Evolutionary conservation across 2,797 vertebrate species (phyloP).

Genomic region (Acrossocheilus fasciatus): DNA sequence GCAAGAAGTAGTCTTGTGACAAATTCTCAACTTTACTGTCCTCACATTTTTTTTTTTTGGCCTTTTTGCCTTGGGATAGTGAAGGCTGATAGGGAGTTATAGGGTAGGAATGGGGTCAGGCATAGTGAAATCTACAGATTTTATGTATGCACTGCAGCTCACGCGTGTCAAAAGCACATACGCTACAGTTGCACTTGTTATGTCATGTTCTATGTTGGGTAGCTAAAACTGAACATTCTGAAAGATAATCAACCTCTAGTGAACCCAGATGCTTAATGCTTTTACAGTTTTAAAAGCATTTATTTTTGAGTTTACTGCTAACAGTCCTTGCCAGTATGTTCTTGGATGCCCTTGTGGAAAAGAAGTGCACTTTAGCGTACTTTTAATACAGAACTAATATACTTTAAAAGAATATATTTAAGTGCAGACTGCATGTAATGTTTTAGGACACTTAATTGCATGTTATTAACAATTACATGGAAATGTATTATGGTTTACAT

Average conservation of each 20-base stretch:
- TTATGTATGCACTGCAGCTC: background rate
- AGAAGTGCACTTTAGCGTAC: background rate
- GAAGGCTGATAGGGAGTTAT: background rate
- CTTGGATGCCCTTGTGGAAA: background rate
- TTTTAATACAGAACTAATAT: background rate
- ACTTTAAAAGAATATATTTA: background rate
- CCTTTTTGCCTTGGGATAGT: background rate
- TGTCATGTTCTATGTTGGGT: background rate
- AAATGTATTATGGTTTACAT: background rate
- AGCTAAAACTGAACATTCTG: background rate
- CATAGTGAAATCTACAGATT: background rate
- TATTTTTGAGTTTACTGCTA: background rate
- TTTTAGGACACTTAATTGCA: background rate
- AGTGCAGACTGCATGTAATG: background rate
- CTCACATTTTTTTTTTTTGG: background rate
- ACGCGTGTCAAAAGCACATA: background rate
- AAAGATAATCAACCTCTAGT: background rate
- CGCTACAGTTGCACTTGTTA: background rate
- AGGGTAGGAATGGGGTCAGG: background rate
- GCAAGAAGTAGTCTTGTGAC: background rate
- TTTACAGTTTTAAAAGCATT: background rate
- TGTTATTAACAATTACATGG: too few species aligned
- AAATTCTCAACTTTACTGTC: background rate
- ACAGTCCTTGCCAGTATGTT: background rate
- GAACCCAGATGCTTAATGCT: background rate